These are phyloP conservation scores for Fringilla coelebs DNA, from an alignment of 2,797 vertebrate species.

Conservation along the genomic window DNA sequence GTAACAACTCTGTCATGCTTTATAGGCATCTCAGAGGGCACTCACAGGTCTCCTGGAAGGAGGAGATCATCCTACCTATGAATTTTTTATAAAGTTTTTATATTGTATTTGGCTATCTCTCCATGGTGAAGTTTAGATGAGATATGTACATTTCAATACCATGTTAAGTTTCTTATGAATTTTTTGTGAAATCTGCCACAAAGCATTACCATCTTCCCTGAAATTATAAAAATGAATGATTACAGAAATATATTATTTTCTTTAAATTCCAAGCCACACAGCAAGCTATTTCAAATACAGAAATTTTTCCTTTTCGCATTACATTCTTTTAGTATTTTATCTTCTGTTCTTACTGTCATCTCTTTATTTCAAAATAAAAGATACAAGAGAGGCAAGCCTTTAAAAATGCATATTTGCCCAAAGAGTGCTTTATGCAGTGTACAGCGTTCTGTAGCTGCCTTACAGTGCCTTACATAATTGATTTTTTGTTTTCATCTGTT, in stretches of 20 bases:
- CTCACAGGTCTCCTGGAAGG: background rate
- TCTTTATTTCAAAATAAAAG: background rate
- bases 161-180: background rate
- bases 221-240: background rate
- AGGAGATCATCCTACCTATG: background rate
- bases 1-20: background rate
- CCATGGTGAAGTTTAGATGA: background rate
- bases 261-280: background rate
- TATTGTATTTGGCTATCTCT: accelerated
- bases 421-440: background rate
- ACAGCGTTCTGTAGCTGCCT: background rate
- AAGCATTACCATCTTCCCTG: background rate
- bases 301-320: background rate
- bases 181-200: background rate
- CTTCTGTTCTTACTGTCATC: background rate
- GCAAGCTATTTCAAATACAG: background rate
- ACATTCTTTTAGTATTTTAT: background rate
- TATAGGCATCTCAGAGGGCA: background rate
- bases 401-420: background rate
- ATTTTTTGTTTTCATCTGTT: background rate
- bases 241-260: background rate
- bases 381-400: background rate
- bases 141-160: background rate
- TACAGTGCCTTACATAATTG: background rate
- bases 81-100: background rate